Percentiles rank a stretch among this genome's conserved stretches.
These are phyloP conservation scores for Cololabis saira DNA, from an alignment of 2,113 vertebrate species.

Conservation along the genomic window DNA sequence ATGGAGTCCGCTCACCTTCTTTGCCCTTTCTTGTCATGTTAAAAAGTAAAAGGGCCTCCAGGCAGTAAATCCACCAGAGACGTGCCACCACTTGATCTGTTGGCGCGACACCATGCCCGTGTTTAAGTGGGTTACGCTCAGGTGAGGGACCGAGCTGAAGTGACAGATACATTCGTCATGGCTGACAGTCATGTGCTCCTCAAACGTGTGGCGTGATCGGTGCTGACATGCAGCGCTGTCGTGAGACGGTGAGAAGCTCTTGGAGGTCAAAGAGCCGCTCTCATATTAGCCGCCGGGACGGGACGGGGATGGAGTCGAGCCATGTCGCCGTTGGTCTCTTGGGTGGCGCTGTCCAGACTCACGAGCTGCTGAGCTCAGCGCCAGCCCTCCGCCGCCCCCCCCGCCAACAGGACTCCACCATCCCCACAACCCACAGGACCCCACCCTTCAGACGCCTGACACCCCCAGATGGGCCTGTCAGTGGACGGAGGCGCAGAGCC, in stretches of 20 bases:
- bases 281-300: conserved; percentile 67
- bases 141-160: conserved; percentile 54
- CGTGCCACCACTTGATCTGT: conserved; percentile 13
- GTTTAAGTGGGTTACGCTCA: conserved; percentile 47
- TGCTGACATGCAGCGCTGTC: conserved; percentile 45
- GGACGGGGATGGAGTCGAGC: conserved; percentile 29
- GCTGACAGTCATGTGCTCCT: conserved; percentile 57
- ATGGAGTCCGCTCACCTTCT: not conserved
- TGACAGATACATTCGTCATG: conserved; percentile 73
- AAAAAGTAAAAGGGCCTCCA: conserved; percentile 2
- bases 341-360: conserved; percentile 29
- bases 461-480: no score
- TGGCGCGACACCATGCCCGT: conserved; percentile 32
- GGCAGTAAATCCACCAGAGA: conserved; percentile 2
- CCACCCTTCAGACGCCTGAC: no score
- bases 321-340: conserved; percentile 49
- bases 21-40: not conserved
- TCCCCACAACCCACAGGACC: no score
- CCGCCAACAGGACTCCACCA: no score
- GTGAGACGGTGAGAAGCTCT: conserved; percentile 61
- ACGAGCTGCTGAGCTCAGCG: not conserved
- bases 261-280: conserved; percentile 74
- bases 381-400: not conserved
- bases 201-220: conserved; percentile 60
- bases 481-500: not conserved